Percentiles rank a stretch among this genome's conserved stretches.
phyloP scores from a whole-genome alignment of 2,888 invertebrate species.

The Odontothrips loti region DNA sequence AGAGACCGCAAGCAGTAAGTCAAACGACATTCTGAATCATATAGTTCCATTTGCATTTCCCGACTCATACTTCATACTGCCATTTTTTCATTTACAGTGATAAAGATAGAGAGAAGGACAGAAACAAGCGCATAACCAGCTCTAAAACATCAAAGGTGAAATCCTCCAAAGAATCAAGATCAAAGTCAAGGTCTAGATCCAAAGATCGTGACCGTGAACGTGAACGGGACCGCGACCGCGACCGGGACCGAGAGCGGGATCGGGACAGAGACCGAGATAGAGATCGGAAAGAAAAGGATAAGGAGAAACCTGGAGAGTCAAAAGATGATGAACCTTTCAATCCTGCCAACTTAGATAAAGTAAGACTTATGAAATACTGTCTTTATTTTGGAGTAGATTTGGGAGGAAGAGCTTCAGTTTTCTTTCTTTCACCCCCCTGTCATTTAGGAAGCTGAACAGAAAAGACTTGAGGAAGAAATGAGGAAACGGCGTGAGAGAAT shows the following conservation, averaged over 20 bases:
- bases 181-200: constrained; percentile 44
- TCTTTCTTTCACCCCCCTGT: constrained; percentile 30
- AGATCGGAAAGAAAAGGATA: constrained; percentile 56
- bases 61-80: constrained; percentile 28
- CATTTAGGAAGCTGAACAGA: constrained; percentile 78
- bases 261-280: constrained; percentile 47
- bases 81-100: constrained; percentile 29
- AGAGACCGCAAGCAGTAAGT: constrained; percentile 43
- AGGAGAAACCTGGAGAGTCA: constrained; percentile 56
- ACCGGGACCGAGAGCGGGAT: constrained; percentile 38
- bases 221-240: too few species aligned
- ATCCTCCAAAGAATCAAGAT: constrained; percentile 44
- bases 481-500: constrained; percentile 91
- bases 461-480: constrained; percentile 89
- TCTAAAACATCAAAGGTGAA: constrained; percentile 42
- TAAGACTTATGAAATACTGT: constrained; percentile 42
- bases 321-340: constrained; percentile 61
- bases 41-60: constrained; percentile 12
- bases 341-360: constrained; percentile 70
- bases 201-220: constrained; percentile 35
- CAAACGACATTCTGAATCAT: constrained; percentile 31
- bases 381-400: not conserved
- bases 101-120: constrained; percentile 34
- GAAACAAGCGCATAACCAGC: not conserved
- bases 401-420: not conserved